Conservation (phyloP, 2,888 invertebrate species). For the Lasioglossum calceatum region DNA sequence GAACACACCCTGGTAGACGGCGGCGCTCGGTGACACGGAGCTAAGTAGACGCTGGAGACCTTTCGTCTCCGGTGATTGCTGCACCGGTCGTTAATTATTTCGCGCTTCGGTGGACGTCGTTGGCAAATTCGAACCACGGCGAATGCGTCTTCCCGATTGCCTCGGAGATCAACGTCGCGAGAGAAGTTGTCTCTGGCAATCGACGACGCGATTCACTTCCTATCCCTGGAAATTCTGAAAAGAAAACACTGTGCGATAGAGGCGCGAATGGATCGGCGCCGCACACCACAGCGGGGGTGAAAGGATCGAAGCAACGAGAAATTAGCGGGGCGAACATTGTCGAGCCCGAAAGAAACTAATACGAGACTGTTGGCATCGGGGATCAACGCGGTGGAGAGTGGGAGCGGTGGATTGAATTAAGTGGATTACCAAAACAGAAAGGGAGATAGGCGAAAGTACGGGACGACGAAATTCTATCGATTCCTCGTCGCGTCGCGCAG, state of each 20-base stretch:
- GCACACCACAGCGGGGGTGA: neutral
- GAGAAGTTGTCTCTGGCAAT: neutral
- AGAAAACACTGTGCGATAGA: neutral
- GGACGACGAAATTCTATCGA: slow-evolving; percentile 67
- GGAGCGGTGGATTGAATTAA: slow-evolving; percentile 55
- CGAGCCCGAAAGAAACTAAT: slow-evolving; percentile 42
- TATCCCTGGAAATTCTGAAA: neutral
- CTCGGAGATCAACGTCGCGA: neutral
- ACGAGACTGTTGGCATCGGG: slow-evolving; percentile 25
- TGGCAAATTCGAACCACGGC: neutral
- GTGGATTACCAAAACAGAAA: slow-evolving; percentile 59
- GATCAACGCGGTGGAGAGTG: slow-evolving; percentile 36
- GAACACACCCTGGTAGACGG: slow-evolving; percentile 19
- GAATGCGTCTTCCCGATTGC: slow-evolving; percentile 8
- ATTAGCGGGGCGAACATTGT: slow-evolving; percentile 18
- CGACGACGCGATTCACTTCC: neutral
- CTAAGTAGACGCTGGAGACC: slow-evolving; percentile 26
- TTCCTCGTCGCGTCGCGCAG: slow-evolving; percentile 38
- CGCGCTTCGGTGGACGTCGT: slow-evolving; percentile 10
- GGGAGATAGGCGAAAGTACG: slow-evolving; percentile 51
- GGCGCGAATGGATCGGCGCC: slow-evolving; percentile 26
- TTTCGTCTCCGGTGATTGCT: slow-evolving; percentile 33
- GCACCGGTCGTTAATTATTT: slow-evolving; percentile 29
- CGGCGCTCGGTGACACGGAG: slow-evolving; percentile 21
- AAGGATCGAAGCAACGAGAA: neutral